phyloP scores from a whole-genome alignment of 2,797 vertebrate species.

The Xerus rutilus region DNA sequence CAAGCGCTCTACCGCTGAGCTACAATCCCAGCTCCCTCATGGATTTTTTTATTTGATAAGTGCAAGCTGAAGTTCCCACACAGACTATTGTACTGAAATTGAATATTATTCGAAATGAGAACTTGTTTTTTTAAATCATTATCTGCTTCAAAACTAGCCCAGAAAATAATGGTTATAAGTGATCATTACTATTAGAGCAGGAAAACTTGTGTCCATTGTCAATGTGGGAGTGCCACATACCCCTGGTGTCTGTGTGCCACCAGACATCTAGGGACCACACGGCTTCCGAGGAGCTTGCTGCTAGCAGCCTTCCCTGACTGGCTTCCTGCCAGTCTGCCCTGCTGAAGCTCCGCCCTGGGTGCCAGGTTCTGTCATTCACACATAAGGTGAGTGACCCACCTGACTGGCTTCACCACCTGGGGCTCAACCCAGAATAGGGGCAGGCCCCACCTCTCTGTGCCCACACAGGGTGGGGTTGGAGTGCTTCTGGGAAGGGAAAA shows the following conservation, averaged over 20 bases:
- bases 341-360: too few relatives aligned
- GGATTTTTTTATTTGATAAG: background rate
- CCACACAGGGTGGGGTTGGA: accelerated
- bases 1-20: too few relatives aligned
- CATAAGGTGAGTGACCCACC: background rate
- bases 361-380: background rate
- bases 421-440: too few relatives aligned
- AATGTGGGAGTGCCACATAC: too few relatives aligned
- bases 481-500: background rate
- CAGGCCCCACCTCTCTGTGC: background rate
- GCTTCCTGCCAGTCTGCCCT: background rate
- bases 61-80: accelerated
- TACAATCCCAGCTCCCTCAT: too few relatives aligned
- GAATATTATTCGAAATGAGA: background rate
- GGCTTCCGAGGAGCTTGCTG: too few relatives aligned
- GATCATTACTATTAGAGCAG: background rate
- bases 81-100: background rate
- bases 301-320: background rate
- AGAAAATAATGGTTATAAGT: background rate
- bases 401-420: background rate
- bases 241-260: too few relatives aligned
- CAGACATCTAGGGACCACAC: accelerated
- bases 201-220: background rate
- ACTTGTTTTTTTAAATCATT: background rate
- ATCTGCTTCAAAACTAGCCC: background rate